Percentiles rank a stretch among this genome's conserved stretches.
These are phyloP conservation scores for Koerneria pararmatus DNA, from an alignment of 2,888 invertebrate species.

Conservation along the genomic window DNA sequence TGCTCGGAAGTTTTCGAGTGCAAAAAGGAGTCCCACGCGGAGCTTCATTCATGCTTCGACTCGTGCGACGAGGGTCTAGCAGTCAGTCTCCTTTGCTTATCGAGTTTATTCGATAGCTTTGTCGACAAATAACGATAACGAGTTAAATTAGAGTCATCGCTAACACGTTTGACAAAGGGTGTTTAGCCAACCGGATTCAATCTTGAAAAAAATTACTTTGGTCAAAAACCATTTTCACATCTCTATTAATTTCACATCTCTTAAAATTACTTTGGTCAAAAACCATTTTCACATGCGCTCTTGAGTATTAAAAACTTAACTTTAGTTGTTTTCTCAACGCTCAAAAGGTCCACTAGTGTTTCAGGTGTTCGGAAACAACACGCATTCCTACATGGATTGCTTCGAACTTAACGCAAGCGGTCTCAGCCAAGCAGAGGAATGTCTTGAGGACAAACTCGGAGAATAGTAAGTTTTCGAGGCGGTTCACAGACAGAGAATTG, in stretches of 20 bases:
- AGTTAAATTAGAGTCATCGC: no score
- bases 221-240: no score
- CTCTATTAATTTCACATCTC: neutral
- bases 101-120: no score
- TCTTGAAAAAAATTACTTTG: no score
- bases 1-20: slow-evolving; percentile 7
- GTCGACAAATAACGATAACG: no score
- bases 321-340: no score
- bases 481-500: neutral
- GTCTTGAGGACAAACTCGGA: slow-evolving; percentile 8
- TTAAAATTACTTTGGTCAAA: no score
- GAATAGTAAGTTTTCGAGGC: neutral
- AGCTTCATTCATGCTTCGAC: slow-evolving; percentile 8
- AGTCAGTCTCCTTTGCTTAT: neutral
- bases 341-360: no score
- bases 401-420: slow-evolving; percentile 18
- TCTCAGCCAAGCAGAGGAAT: slow-evolving; percentile 15
- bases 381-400: slow-evolving; percentile 18
- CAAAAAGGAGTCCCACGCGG: neutral
- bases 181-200: no score
- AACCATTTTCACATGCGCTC: no score
- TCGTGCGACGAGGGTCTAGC: slow-evolving; percentile 11
- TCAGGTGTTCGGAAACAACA: slow-evolving; percentile 15
- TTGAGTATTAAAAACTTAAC: no score
- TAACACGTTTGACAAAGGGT: no score